Conservation (phyloP, 2,113 vertebrate species). For the Eolophus roseicapilla region DNA sequence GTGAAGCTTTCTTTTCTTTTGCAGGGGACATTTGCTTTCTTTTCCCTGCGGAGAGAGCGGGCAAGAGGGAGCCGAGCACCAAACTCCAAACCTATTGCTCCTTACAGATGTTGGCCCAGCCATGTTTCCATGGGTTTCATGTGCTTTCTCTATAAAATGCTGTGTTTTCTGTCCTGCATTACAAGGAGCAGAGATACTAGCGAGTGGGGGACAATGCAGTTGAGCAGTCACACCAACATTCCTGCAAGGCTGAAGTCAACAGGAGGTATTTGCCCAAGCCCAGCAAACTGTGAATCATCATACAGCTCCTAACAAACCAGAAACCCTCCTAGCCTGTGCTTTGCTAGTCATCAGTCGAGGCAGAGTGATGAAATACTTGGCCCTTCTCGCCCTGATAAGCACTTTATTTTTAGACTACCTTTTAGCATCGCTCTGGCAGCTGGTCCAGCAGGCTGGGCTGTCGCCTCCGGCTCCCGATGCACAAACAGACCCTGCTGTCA, state of each 20-base stretch:
- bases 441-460: neutral
- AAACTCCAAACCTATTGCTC: neutral
- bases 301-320: neutral
- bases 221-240: accelerated
- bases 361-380: neutral
- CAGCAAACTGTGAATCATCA: slow-evolving; percentile 5
- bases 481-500: neutral
- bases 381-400: neutral
- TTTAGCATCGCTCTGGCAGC: neutral
- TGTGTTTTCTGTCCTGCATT: neutral
- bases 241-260: neutral
- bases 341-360: neutral
- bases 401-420: slow-evolving; percentile 29
- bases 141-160: neutral
- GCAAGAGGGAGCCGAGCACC: neutral
- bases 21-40: neutral
- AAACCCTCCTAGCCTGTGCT: neutral
- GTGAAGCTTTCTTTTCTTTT: neutral
- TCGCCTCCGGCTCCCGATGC: accelerated
- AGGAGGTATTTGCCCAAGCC: neutral
- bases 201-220: neutral
- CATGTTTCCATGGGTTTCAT: neutral
- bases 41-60: accelerated
- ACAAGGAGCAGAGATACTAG: neutral
- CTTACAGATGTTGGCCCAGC: neutral